Base-by-base conservation (phyloP, 1,140 invertebrate genomes). In the Eciton burchellii region DNA sequence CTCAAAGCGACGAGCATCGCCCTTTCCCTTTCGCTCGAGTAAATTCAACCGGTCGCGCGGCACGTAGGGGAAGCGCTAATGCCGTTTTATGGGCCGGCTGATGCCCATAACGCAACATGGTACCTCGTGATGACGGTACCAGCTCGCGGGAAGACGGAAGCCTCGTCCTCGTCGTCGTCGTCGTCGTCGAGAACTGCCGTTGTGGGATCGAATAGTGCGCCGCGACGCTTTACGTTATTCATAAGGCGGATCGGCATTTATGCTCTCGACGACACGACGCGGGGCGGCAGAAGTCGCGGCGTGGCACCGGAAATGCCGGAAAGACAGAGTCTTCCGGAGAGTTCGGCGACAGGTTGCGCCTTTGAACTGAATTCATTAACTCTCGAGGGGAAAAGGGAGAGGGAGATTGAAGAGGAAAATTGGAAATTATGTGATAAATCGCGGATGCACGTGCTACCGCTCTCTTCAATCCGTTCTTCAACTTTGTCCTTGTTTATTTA, bases 41-140 rank as follows among this genome's bases (percentile, higher is more conserved):
- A 91, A 92, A 92, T 90, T 87, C 81, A 29, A 26, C 49, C 84
- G 59, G 76, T 82, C 72, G 81, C 74, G 71, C 73, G 81, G 88
- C 90, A 92, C 91, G 91, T 91, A 90, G 91, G 88, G 90, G 88
- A 92, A 90, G 91, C 86, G 91, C 84, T 93, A 93, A 93, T 93
- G 84, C 92, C 89, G 81, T 83, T 93, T 93, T 93, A 93, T 93
- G 91, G 86, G 73, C 81, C 85, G 84, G 82, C 83, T 87, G 91
- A 92, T 92, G 89, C 84, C 87, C 91, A 87, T 92, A 92, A 91
- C 90, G 90, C 91, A 93, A 90, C 89, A 90, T 91, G 90, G 89
- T 90, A 82, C 88, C 82, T 71, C 16, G 21, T 65, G 29, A 45
- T 65, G 45, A 87, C 56, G 68, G 21, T 24, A 56, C 79, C 56